Evolutionary conservation across 92 coral and sea anemone species (phyloP).

Genomic region (Hydrozoanthus gracilis): DNA sequence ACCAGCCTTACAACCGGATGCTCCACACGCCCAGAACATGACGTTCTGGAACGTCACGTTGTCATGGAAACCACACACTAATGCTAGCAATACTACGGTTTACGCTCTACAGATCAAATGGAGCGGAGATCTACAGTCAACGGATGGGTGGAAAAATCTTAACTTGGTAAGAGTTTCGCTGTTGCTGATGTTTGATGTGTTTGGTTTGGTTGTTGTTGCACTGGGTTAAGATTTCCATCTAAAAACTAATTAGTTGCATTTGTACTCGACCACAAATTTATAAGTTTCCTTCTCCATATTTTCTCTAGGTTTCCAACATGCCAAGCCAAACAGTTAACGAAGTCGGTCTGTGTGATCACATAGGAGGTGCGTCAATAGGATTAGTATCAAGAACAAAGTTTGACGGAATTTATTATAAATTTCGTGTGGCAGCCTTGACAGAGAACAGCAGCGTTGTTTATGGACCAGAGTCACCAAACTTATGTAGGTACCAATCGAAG

Average conservation of each 20-base stretch:
- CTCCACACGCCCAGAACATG: neutral
- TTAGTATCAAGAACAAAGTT: neutral
- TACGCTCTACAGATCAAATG: slow-evolving; percentile 29
- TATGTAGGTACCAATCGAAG: neutral
- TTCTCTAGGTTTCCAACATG: slow-evolving; percentile 20
- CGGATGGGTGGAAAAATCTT: slow-evolving; percentile 20
- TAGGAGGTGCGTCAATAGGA: slow-evolving; percentile 2
- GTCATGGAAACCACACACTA: slow-evolving; percentile 21
- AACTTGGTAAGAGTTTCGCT: neutral
- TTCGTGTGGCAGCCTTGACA: slow-evolving; percentile 37
- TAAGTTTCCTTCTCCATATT: neutral
- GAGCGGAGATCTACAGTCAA: slow-evolving; percentile 14
- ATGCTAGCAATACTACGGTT: slow-evolving; percentile 19
- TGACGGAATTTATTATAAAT: slow-evolving; percentile 35
- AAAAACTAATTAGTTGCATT: neutral
- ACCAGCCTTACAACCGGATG: slow-evolving; percentile 15
- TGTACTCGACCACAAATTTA: neutral
- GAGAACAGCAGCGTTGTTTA: slow-evolving; percentile 18
- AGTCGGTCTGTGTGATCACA: slow-evolving; percentile 24
- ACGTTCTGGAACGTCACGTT: slow-evolving; percentile 29
- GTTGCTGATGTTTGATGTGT: neutral
- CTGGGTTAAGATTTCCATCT: too few species aligned
- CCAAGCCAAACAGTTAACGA: slow-evolving; percentile 7
- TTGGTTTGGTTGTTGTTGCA: too few species aligned
- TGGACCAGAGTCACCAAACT: slow-evolving; percentile 10